Conservation (phyloP, 2,113 vertebrate species). For the Burhinus oedicnemus region DNA sequence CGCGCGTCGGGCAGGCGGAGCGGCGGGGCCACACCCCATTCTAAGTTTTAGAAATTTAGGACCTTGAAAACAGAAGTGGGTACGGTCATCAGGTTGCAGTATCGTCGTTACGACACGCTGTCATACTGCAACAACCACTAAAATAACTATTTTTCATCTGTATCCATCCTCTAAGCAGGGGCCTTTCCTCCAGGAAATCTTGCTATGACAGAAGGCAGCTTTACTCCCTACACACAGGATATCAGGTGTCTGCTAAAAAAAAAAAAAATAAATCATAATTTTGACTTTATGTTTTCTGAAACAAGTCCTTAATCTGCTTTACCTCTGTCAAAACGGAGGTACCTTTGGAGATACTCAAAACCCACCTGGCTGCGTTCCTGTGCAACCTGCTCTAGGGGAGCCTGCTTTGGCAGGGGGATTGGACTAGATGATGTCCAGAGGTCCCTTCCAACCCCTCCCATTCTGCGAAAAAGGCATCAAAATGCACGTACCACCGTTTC, state of each 20-base stretch:
- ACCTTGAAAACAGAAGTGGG: background rate
- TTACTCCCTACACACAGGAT: background rate
- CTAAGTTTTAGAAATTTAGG: rapidly evolving
- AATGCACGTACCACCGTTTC: background rate
- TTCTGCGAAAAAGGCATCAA: background rate
- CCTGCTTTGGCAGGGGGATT: background rate
- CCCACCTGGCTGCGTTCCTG: background rate
- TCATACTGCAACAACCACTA: background rate
- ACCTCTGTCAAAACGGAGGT: background rate
- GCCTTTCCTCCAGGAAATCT: background rate
- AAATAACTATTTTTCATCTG: background rate
- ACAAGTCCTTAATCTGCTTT: background rate
- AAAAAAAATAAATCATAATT: background rate
- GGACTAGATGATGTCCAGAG: background rate
- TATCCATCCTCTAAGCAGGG: background rate
- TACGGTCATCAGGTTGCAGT: background rate
- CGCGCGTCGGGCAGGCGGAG: rapidly evolving
- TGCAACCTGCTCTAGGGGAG: background rate
- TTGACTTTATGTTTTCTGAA: too few relatives aligned
- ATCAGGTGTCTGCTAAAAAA: background rate
- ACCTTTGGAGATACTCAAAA: background rate
- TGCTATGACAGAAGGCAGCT: background rate
- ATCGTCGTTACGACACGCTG: background rate
- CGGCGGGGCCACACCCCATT: rapidly evolving
- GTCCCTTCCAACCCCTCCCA: background rate